phyloP scores from a whole-genome alignment of 1,140 invertebrate species.

The Dendrolimus kikuchii region DNA sequence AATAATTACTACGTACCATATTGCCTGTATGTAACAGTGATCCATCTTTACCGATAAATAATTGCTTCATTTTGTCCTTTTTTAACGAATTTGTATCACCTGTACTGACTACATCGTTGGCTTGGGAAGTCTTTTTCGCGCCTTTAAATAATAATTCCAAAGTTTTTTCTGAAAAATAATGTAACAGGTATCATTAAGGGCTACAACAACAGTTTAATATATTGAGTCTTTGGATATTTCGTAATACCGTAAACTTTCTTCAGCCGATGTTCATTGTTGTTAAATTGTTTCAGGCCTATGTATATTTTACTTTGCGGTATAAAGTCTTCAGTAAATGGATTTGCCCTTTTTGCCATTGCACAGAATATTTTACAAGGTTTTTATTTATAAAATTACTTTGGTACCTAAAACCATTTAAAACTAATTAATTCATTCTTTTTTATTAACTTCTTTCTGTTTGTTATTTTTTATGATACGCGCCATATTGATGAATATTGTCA shows the following conservation, averaged over 20 bases:
- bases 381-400: background rate
- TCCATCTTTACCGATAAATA: slow-evolving; percentile 47
- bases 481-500: no score
- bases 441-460: no score
- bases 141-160: slow-evolving; percentile 43
- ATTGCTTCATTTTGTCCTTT: slow-evolving; percentile 48
- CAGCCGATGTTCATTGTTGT: slow-evolving; percentile 52
- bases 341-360: slow-evolving; percentile 45
- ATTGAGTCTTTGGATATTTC: background rate
- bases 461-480: no score
- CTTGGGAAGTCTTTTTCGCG: slow-evolving; percentile 35
- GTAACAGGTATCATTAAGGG: slow-evolving; percentile 1
- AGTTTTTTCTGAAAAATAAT: slow-evolving; percentile 48
- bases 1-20: slow-evolving; percentile 25
- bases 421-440: no score
- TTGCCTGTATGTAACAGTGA: slow-evolving; percentile 30
- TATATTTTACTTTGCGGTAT: slow-evolving; percentile 53
- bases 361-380: background rate
- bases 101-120: slow-evolving; percentile 10
- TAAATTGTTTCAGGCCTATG: slow-evolving; percentile 48
- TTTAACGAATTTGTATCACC: slow-evolving; percentile 9
- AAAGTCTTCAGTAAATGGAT: slow-evolving; percentile 51
- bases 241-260: slow-evolving; percentile 50
- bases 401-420: no score
- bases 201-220: no score